A percentile compares a stretch with the other conserved stretches of the same genome.
Evolutionary conservation across 2,888 invertebrate species (phyloP).

Genomic region (Augiades crinisus): DNA sequence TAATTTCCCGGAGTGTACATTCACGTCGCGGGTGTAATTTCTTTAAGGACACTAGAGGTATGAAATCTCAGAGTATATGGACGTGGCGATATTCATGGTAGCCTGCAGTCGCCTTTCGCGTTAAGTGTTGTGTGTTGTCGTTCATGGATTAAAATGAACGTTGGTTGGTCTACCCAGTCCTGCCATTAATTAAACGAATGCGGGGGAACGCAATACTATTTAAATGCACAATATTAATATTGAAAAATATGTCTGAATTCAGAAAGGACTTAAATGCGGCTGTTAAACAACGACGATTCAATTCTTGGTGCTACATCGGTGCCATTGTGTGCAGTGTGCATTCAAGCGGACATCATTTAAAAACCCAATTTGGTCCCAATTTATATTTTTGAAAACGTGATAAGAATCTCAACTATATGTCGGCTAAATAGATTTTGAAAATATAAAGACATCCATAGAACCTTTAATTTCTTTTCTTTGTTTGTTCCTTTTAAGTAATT

Average conservation of each 20-base stretch:
- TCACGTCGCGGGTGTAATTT: neutral
- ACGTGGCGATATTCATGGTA: constrained; percentile 14
- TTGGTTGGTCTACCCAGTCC: constrained; percentile 8
- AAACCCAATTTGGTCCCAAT: constrained; percentile 15
- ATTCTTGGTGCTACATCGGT: neutral
- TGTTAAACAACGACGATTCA: too few species aligned
- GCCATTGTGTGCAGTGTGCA: too few species aligned
- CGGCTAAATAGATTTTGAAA: too few species aligned
- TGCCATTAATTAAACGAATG: too few species aligned
- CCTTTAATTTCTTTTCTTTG: neutral
- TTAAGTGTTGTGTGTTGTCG: constrained; percentile 14
- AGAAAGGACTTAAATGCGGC: too few species aligned
- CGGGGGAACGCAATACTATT: too few species aligned
- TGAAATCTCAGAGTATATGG: constrained; percentile 26
- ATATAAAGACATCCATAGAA: too few species aligned
- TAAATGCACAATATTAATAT: constrained; percentile 10
- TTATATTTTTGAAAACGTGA: too few species aligned
- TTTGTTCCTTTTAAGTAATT: neutral
- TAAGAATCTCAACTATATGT: too few species aligned
- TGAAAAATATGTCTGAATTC: too few species aligned
- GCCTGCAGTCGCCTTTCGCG: constrained; percentile 15
- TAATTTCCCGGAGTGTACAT: neutral
- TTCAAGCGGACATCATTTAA: neutral
- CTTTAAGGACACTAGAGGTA: constrained; percentile 23
- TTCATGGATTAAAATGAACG: neutral